Percentiles rank a stretch among this genome's conserved stretches.
Evolutionary conservation across 2,888 invertebrate genomes (phyloP).

Genomic region (Mimas tiliae): DNA sequence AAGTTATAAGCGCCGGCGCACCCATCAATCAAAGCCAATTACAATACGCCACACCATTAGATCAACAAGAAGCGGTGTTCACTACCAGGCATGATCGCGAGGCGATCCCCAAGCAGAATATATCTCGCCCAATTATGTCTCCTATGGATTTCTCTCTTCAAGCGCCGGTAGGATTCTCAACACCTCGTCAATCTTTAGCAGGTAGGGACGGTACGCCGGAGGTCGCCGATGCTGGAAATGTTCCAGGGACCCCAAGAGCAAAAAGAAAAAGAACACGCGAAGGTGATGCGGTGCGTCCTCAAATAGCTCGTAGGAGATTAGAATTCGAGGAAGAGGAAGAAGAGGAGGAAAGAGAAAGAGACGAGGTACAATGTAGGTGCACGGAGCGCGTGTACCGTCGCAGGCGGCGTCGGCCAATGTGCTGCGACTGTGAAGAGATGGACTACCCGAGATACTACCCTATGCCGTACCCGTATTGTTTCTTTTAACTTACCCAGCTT

Average conservation of each 20-base stretch:
- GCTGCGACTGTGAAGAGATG: conserved; percentile 33
- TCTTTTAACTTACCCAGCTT: conserved; percentile 33
- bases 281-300: conserved; percentile 23
- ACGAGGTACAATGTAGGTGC: conserved; percentile 42
- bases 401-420: conserved; percentile 33
- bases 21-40: conserved; percentile 1
- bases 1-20: background rate
- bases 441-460: conserved; percentile 40
- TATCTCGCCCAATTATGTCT: background rate
- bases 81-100: background rate
- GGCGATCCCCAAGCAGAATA: background rate
- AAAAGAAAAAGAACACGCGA: conserved; percentile 11
- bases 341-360: conserved; percentile 36
- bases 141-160: background rate
- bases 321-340: conserved; percentile 45
- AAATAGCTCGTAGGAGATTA: conserved; percentile 32
- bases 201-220: background rate
- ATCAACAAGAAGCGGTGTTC: background rate
- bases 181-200: conserved; percentile 36
- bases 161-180: conserved; percentile 42
- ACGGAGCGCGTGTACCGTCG: conserved; percentile 40
- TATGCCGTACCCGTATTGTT: conserved; percentile 39
- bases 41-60: background rate
- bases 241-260: background rate
- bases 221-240: background rate